Evolutionary conservation across 2,888 invertebrate species (phyloP), one percentile per base, ranked within the genome.

Genomic region (Hartigia nigra): DNA sequence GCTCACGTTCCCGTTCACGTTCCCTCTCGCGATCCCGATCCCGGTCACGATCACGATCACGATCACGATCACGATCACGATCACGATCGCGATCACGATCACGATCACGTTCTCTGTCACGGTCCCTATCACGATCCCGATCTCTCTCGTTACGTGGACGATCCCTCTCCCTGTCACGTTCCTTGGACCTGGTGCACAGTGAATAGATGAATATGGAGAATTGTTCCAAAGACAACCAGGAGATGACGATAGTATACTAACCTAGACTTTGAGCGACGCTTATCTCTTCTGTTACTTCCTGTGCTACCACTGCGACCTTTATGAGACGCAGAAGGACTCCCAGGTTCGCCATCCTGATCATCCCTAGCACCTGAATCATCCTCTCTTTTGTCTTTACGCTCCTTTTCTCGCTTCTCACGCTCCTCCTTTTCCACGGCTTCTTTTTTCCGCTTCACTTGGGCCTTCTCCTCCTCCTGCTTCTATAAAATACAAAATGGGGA

Each of bases 401-500:
- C 92, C 82, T 93, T 93, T 78, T 93, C 93, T 12, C 93, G 92
- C 82, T 93, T 91, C 79, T 91, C 91, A 0, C 91, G 86, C 78
- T 95, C 95, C 81, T 95, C 95, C 90, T 95, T 95, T 90, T 95
- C 95, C 4, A 90, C 91, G 75, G 93, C 93, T 85, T 94, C 94
- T 85, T 93, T 93, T 93, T 96, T 95, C 92, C 94, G 92, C 83
- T 94, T 93, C 74, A 94, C 94, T 90, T 95, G 90, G 76, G 91
- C 95, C 88, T 95, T 95, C 88, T 95, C 95, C 91, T 95, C 95
- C 91, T 96, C 96, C 92, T 95, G 95, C 93, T 95, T 95, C 95
- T 95, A 93, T 89, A 93, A 93, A 92, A 92, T 92, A 92, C 88
- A 91, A 90, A 84, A 84, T 86, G 82, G 80, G 37, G 35, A 70